Percentiles rank a stretch among this genome's conserved stretches.
phyloP scores from a whole-genome alignment of 2,888 invertebrate genomes.

The Horisme vitalbata region DNA sequence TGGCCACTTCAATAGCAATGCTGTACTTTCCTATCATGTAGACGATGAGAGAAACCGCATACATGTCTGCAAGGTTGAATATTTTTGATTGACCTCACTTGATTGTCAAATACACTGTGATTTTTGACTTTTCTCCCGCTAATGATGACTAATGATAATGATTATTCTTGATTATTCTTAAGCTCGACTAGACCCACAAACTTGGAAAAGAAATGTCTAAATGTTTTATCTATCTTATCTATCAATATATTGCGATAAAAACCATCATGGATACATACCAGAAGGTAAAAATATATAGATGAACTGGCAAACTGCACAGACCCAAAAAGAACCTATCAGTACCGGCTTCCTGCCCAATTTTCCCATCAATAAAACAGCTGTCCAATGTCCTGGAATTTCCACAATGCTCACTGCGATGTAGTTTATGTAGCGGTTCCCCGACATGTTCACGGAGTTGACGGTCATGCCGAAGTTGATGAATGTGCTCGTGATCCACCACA shows the following conservation, averaged over 20 bases:
- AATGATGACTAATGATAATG: too few species aligned
- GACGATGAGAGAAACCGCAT: slow-evolving; percentile 66
- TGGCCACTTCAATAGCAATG: slow-evolving; percentile 84
- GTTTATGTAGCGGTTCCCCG: slow-evolving; percentile 85
- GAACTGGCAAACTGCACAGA: slow-evolving; percentile 83
- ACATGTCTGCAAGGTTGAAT: slow-evolving; percentile 41
- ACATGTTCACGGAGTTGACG: slow-evolving; percentile 84
- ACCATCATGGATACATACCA: slow-evolving; percentile 49
- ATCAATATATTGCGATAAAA: not conserved
- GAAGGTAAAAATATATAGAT: slow-evolving; percentile 79
- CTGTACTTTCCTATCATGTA: slow-evolving; percentile 85
- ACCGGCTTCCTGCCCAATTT: slow-evolving; percentile 83
- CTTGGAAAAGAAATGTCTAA: too few species aligned
- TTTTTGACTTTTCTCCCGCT: too few species aligned
- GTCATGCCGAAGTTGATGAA: slow-evolving; percentile 87
- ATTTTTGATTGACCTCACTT: too few species aligned
- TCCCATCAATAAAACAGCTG: slow-evolving; percentile 83
- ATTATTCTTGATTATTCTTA: too few species aligned
- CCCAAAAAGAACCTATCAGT: slow-evolving; percentile 78
- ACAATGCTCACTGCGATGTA: slow-evolving; percentile 83
- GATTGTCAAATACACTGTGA: too few species aligned
- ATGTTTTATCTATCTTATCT: too few species aligned
- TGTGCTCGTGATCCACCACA: slow-evolving; percentile 86
- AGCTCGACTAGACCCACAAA: too few species aligned
- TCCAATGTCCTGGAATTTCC: slow-evolving; percentile 87